Evolutionary conservation across 2,113 vertebrate species (phyloP).

Genomic region (Tricholaema leucomelas): DNA sequence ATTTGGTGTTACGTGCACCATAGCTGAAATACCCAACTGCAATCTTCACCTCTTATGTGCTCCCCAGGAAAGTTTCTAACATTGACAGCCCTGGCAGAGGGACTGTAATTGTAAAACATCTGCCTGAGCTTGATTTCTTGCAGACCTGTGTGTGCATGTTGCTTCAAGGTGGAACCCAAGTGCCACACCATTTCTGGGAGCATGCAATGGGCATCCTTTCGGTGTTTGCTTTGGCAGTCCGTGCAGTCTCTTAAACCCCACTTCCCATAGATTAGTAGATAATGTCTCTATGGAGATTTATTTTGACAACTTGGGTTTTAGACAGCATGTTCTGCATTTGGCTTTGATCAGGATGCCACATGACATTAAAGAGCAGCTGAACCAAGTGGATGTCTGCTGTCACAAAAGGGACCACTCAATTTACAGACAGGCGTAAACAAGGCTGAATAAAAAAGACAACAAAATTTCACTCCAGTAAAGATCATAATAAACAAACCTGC

Average conservation of each 20-base stretch:
- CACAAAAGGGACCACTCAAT: constrained; percentile 22
- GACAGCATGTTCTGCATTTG: constrained; percentile 42
- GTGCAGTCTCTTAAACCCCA: not conserved
- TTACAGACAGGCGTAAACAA: constrained; percentile 26
- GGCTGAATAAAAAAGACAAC: not conserved
- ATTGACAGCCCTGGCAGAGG: not conserved
- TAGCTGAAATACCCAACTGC: not conserved
- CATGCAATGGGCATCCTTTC: not conserved
- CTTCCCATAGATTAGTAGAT: not conserved
- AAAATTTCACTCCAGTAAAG: not conserved
- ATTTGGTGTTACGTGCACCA: not conserved
- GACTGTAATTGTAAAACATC: not conserved
- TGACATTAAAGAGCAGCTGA: constrained; percentile 14
- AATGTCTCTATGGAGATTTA: constrained; percentile 10
- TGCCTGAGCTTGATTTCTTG: not conserved
- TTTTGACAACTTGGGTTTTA: constrained; percentile 29
- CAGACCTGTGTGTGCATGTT: not conserved
- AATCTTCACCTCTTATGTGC: not conserved
- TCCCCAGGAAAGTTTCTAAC: not conserved
- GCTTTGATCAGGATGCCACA: not conserved
- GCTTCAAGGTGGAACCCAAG: not conserved
- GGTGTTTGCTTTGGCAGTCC: not conserved
- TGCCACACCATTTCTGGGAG: not conserved
- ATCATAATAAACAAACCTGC: not conserved
- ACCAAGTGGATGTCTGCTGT: constrained; percentile 33